A percentile compares a stretch with the other conserved stretches of the same genome.
Conservation (phyloP, 92 coral and sea anemone genomes). For the Anthopleura xanthogrammica region DNA sequence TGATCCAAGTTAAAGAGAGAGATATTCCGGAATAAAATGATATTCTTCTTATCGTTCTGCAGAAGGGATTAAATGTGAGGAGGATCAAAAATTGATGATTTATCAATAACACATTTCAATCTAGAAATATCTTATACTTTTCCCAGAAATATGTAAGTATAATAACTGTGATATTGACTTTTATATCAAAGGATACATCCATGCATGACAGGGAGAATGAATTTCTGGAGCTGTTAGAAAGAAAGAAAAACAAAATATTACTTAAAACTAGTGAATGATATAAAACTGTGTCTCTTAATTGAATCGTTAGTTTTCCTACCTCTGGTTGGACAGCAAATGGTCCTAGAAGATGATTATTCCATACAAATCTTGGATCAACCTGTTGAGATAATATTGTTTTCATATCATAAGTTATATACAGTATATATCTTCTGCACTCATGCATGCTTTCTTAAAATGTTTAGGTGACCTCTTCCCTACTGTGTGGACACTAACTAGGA, state of each 20-base stretch:
- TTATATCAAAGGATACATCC: conserved; percentile 89
- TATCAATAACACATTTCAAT: too few relatives aligned
- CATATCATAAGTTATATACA: background rate
- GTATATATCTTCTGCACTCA: background rate
- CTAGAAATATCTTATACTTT: background rate
- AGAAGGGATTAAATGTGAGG: too few relatives aligned
- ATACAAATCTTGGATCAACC: conserved; percentile 96
- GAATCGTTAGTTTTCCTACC: conserved; percentile 40
- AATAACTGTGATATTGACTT: background rate
- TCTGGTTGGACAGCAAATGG: conserved; percentile 93
- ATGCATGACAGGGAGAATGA: conserved; percentile 94
- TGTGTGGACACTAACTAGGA: too few relatives aligned
- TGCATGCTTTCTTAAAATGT: too few relatives aligned
- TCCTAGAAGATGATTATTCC: conserved; percentile 89
- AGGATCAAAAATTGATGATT: too few relatives aligned
- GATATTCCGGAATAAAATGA: too few relatives aligned
- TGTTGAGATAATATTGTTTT: conserved; percentile 7
- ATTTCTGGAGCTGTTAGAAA: conserved; percentile 80
- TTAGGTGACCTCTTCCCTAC: too few relatives aligned
- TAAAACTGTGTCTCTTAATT: too few relatives aligned
- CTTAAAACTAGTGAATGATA: background rate
- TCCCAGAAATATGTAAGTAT: background rate
- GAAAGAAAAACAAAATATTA: background rate
- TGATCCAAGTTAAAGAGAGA: too few relatives aligned
- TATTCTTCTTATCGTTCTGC: too few relatives aligned